Conservation (phyloP, 2,797 vertebrate genomes). For the Florisuga fusca region DNA sequence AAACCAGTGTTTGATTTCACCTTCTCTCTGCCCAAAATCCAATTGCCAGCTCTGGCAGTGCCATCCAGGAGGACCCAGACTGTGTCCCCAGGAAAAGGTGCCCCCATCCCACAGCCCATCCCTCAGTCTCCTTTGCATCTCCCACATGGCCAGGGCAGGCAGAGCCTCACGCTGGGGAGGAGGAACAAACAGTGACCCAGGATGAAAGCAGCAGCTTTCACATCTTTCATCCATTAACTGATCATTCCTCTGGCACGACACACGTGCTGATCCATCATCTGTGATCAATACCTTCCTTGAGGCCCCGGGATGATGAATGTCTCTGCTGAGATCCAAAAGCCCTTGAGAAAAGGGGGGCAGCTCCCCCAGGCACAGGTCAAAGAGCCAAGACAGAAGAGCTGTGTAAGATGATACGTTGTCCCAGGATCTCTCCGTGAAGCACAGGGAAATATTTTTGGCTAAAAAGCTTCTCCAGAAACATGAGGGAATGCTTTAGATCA, state of each 20-base stretch:
- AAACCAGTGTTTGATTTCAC: fast-evolving
- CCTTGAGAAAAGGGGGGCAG: constrained; percentile 15
- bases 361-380: constrained; percentile 37
- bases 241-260: constrained; percentile 5
- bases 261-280: constrained; percentile 11
- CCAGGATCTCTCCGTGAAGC: not conserved
- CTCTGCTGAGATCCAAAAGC: constrained; percentile 38
- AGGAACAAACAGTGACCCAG: not conserved
- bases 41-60: not conserved
- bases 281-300: constrained; percentile 53
- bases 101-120: not conserved
- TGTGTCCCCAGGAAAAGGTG: not conserved
- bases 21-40: not conserved
- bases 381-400: not conserved
- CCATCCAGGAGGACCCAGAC: not conserved
- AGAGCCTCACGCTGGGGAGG: fast-evolving
- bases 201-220: not conserved
- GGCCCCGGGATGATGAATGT: not conserved
- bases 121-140: not conserved
- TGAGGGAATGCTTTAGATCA: not conserved
- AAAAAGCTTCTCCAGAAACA: not conserved
- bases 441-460: not conserved
- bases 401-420: not conserved
- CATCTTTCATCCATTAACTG: constrained; percentile 52
- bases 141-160: fast-evolving